Evolutionary conservation across 2,888 invertebrate species (phyloP), one percentile per base, ranked within the genome.

Genomic region (Leucania comma): DNA sequence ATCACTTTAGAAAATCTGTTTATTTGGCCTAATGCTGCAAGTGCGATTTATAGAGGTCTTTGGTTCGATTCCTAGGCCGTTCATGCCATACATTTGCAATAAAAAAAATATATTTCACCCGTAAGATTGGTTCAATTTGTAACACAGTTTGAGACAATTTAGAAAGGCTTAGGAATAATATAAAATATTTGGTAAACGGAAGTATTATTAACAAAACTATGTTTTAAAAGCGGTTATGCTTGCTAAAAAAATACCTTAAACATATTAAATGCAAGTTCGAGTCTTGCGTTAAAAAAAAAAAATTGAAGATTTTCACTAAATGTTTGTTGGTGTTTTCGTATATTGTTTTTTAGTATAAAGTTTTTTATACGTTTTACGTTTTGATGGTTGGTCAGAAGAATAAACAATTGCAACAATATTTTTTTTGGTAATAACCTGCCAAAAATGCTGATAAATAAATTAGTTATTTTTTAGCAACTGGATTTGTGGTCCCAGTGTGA

Each of bases 111-210:
- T 4, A 1, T 8, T 22, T 53, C 48, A 66, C 46, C 60, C 65
- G 58, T 83, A 75, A 84, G 1, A 42, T 84, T 78, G 69, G 71
- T 76, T 75, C 22, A 22, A 58, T 72, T 78, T 76, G 9, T 58
- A 51, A 61, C n/a, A n/a, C n/a, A n/a, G n/a, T n/a, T 29, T 29
- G 8, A 68, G 12, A 72, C 14, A 17, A 12, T 29, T 29, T 66
- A 79, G 38, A n/a, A 46, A 48, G 0, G 51, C 9, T 68, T 72
- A 72, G 56, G 72, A n/a, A 32, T 72, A 71, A n/a, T 50, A 35
- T 53, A 72, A 1, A 42, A 14, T 50, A 53, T 69, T 78, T 83
- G 82, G 80, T 73, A 68, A 75, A 66, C 77, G 74, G 83, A 81
- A 83, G 79, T 68, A 60, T 61, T 35, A 1, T 14, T 14, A 12